Conservation (phyloP, 2,113 vertebrate genomes). For the Hyperoodon ampullatus region DNA sequence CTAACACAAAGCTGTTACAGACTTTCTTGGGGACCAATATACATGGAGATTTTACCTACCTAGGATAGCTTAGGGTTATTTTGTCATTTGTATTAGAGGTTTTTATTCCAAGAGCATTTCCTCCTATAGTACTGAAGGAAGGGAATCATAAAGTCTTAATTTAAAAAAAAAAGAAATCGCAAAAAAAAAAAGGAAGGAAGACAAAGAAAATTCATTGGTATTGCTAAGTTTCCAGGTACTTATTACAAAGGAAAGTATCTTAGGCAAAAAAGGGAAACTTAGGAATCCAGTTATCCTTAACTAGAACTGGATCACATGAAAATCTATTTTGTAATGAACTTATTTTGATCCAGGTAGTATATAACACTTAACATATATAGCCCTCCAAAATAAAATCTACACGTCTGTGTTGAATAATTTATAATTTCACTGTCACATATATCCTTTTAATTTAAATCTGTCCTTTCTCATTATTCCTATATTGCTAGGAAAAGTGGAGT, state of each 20-base stretch:
- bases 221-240: neutral
- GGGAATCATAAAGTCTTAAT: neutral
- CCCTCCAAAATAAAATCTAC: neutral
- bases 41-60: conserved; percentile 14
- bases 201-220: neutral
- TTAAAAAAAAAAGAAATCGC: neutral
- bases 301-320: neutral
- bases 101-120: conserved; percentile 44
- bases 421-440: neutral
- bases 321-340: conserved; percentile 17
- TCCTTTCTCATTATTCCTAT: conserved; percentile 1
- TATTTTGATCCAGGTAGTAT: neutral
- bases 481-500: neutral
- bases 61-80: neutral
- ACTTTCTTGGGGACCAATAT: neutral
- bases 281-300: conserved; percentile 32
- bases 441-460: conserved; percentile 5
- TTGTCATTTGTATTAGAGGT: neutral
- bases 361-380: neutral
- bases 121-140: neutral
- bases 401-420: neutral
- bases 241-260: conserved; percentile 24
- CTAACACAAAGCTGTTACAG: neutral
- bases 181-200: neutral
- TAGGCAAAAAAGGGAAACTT: neutral